Evolutionary conservation across 2,797 vertebrate species (phyloP), one percentile per base, ranked within the genome.

Genomic region (Hirundo rustica): DNA sequence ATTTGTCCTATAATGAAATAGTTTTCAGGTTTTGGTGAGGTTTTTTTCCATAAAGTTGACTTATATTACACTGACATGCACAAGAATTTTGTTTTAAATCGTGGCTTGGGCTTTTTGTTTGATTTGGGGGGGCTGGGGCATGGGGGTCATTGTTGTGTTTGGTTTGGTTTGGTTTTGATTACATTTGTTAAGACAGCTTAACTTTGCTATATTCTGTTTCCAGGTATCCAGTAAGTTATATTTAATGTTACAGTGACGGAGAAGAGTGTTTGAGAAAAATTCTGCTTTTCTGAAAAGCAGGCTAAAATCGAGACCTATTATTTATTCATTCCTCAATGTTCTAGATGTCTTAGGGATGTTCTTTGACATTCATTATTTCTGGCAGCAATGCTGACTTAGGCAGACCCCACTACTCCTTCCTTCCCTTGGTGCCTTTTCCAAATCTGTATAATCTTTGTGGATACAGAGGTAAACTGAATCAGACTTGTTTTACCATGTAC

Each of bases 301-400:
- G 70, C 68, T 91, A 50, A 75, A 89, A 80, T 93, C 36, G 68
- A 95, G 68, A 45, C 61, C 7, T 66, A 70, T 76, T 91, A 92
- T 89, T 94, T 93, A 94, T 93, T 96, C 27, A 88, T 89, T 93
- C 19, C 57, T 88, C 50, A n/a, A 1, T 85, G 82, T 96, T 94
- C 89, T 95, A 55, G 82, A 73, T 85, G 60, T 92, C 78, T 92
- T 66, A 54, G 48, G 72, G 78, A 80, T 76, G 53, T 88, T 79
- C 60, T 94, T 82, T 91, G 82, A 93, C 75, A 17, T 82, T 40
- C 60, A 87, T 91, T 91, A 70, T 91, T 94, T 89, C 65, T 96
- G 89, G 51, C 96, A 95, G 88, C 55, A 74, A 1, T 89, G 92
- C 88, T 96, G 89, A 95, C 22, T 94, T 89, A 89, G 48, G 47